phyloP scores from a whole-genome alignment of 2,113 vertebrate species.

The Eptesicus fuscus region DNA sequence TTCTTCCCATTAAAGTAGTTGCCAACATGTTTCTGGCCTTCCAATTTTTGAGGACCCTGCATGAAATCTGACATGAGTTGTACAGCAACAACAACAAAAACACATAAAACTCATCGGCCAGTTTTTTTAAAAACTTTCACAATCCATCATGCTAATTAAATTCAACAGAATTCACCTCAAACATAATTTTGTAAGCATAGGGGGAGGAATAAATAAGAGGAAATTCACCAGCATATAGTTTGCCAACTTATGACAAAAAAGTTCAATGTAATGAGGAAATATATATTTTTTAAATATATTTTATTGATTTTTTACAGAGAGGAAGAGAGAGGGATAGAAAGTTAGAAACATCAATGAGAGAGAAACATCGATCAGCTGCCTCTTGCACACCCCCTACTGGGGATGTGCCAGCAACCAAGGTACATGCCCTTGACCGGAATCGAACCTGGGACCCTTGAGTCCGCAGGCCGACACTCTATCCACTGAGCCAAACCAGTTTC shows the following conservation, averaged over 20 bases:
- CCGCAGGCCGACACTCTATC: too few species aligned
- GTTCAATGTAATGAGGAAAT: not conserved
- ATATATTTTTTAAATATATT: too few species aligned
- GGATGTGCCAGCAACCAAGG: too few species aligned
- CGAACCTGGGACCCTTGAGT: too few species aligned
- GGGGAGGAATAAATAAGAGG: not conserved
- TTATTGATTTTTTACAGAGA: too few species aligned
- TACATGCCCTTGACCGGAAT: too few species aligned
- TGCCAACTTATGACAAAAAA: not conserved
- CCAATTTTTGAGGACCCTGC: not conserved
- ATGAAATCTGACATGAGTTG: not conserved
- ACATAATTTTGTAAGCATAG: not conserved
- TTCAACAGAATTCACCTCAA: not conserved
- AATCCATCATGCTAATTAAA: not conserved
- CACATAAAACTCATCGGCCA: not conserved
- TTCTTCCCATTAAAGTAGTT: not conserved
- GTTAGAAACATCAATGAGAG: too few species aligned
- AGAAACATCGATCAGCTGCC: too few species aligned
- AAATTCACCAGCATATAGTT: not conserved
- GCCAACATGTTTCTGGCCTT: not conserved
- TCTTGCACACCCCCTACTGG: too few species aligned
- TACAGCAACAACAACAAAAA: not conserved
- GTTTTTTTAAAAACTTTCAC: not conserved
- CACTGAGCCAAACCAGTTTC: too few species aligned
- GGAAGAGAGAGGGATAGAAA: too few species aligned